Evolutionary conservation across 37 sponge, comb jelly and placozoan species (phyloP).

Genomic region (Axinella damicornis): DNA sequence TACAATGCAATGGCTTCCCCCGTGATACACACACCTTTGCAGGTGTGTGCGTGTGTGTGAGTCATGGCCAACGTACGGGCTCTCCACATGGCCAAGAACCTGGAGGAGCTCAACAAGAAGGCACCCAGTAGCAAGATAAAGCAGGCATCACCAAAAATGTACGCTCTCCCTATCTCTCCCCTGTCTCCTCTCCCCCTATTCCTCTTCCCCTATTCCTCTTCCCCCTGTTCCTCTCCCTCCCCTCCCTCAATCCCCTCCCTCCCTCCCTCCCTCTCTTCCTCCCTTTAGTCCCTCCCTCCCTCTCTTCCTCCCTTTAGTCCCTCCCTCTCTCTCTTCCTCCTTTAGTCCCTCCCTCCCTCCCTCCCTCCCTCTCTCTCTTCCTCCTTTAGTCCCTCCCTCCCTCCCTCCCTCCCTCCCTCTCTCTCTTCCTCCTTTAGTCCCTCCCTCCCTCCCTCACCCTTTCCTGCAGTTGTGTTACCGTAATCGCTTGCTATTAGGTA

Average conservation of each 20-base stretch:
- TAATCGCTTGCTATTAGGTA: too few species aligned
- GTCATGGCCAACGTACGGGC: constrained; percentile 29
- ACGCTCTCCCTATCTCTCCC: constrained; percentile 11
- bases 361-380: neutral
- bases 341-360: neutral
- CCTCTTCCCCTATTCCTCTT: neutral
- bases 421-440: neutral
- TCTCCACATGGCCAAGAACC: constrained; percentile 69
- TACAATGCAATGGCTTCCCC: too few species aligned
- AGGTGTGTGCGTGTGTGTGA: neutral
- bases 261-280: neutral
- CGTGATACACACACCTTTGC: neutral
- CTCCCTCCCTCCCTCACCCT: neutral
- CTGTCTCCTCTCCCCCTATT: neutral
- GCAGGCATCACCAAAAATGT: constrained; percentile 41
- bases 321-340: neutral
- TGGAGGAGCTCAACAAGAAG: constrained; percentile 71
- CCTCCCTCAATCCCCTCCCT: neutral
- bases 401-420: constrained; percentile 17
- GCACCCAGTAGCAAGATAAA: constrained; percentile 22
- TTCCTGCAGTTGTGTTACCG: too few species aligned
- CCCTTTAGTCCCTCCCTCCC: neutral
- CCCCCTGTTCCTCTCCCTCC: neutral
- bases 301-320: too few species aligned
- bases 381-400: neutral